Evolutionary conservation across 2,888 invertebrate genomes (phyloP), one percentile per base, ranked within the genome.

Genomic region (Ophion slaviceki): DNA sequence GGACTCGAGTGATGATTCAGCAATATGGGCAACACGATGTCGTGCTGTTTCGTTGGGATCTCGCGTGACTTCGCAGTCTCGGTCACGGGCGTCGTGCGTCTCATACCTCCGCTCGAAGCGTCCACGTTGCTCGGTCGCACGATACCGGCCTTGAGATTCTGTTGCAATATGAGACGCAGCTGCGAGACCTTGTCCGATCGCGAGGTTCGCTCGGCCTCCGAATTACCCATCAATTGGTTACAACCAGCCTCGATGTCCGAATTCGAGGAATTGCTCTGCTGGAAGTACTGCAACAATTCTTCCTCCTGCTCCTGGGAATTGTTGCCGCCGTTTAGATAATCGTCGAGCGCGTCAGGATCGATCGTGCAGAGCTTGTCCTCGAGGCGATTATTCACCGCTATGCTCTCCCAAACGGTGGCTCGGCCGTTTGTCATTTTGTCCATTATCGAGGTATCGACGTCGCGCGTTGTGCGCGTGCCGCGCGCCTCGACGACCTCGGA

Each of bases 221-320:
- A 85, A 17, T 53, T 66, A 32, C 32, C 72, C 28, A 71, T 10
- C 36, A 77, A 14, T 24, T 76, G 72, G 17, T 40, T 71, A 47
- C 78, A 53, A 53, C 61, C 6, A 8, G 57, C 57, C 47, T 94
- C 93, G 5, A 91, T 84, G 72, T 93, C 94, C 0, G 94, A 93
- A 82, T 92, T 93, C 20, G 93, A 93, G n/a, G 93, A 93, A 87
- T 92, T 94, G 87, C 94, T 94, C 86, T 96, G 96, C 88, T 96
- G 96, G 94, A 97, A 97, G 94, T 97, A 98, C 94, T 97, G 97
- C 93, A 97, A 95, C 90, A 98, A 94, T 94, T 98, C 98, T 92
- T 97, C 97, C 93, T 98, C 97, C 92, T 97, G 97, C 91, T 97
- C 97, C 92, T 97, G 97, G 66, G 96, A 96, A 93, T 96, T 96